phyloP scores from a whole-genome alignment of 2,888 invertebrate species.

The Drosophila austrosaltans region DNA sequence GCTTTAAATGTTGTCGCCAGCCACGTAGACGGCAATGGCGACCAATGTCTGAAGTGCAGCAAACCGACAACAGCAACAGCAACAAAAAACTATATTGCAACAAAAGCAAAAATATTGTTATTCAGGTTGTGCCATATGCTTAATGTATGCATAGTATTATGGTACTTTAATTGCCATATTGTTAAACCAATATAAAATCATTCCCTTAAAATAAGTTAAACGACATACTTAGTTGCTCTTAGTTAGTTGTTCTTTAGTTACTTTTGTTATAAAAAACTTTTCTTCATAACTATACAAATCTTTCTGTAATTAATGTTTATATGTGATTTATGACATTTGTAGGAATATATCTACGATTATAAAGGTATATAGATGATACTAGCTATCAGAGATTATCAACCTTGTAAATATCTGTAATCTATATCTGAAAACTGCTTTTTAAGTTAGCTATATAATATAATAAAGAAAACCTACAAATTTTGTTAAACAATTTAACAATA shows the following conservation, averaged over 20 bases:
- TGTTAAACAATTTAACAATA: too few relatives aligned
- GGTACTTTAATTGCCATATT: not conserved
- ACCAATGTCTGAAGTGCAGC: slow-evolving; percentile 66
- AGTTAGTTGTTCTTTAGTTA: not conserved
- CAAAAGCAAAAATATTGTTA: slow-evolving; percentile 31
- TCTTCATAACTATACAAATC: too few relatives aligned
- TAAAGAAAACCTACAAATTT: too few relatives aligned
- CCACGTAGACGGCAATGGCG: slow-evolving; percentile 36
- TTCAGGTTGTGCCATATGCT: slow-evolving; percentile 39
- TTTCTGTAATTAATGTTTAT: too few relatives aligned
- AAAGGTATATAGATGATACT: too few relatives aligned
- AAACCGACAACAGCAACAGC: slow-evolving; percentile 43
- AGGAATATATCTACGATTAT: too few relatives aligned
- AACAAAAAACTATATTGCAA: slow-evolving; percentile 41
- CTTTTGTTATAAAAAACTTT: not conserved
- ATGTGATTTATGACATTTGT: too few relatives aligned
- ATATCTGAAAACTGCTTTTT: too few relatives aligned
- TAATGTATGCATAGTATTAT: slow-evolving; percentile 34
- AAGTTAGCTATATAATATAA: too few relatives aligned
- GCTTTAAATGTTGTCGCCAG: slow-evolving; percentile 75
- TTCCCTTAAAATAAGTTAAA: not conserved
- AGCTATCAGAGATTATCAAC: too few relatives aligned
- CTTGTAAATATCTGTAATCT: too few relatives aligned
- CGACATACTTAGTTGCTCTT: not conserved
- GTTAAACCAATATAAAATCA: not conserved